Evolutionary conservation across 23 tunicate genomes (phyloP).

Genomic region (Ascidia mentula): DNA sequence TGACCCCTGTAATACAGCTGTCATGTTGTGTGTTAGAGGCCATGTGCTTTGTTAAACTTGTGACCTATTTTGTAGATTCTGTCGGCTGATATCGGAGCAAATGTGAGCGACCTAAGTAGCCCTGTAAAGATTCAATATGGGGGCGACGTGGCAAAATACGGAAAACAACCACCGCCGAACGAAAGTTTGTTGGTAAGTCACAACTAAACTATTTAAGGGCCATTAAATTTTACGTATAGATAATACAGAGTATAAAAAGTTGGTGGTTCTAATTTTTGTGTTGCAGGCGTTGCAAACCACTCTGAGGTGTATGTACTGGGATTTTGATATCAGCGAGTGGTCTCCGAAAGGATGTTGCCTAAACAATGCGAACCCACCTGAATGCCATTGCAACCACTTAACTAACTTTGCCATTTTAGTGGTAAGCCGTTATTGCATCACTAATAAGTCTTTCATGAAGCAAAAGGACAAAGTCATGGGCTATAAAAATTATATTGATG

Average conservation of each 20-base stretch:
- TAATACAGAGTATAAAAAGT: no score
- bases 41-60: no score
- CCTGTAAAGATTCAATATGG: neutral
- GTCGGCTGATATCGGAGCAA: neutral
- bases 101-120: neutral
- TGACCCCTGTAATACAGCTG: neutral
- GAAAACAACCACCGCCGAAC: neutral
- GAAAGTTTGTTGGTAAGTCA: neutral
- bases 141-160: neutral
- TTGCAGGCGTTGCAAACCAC: neutral
- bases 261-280: neutral
- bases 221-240: neutral
- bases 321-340: neutral
- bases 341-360: slow-evolving; percentile 15
- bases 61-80: neutral
- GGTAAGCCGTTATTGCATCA: slow-evolving; percentile 15
- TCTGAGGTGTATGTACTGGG: slow-evolving; percentile 19
- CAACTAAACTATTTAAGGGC: neutral
- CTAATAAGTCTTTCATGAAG: no score
- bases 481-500: no score
- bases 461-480: no score
- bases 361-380: slow-evolving; percentile 9
- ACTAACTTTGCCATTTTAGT: slow-evolving; percentile 18
- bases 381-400: slow-evolving; percentile 17
- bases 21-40: no score